Evolutionary conservation across 2,113 vertebrate genomes (phyloP), one percentile per base, ranked within the genome.

Genomic region (Salvelinus namaycush): DNA sequence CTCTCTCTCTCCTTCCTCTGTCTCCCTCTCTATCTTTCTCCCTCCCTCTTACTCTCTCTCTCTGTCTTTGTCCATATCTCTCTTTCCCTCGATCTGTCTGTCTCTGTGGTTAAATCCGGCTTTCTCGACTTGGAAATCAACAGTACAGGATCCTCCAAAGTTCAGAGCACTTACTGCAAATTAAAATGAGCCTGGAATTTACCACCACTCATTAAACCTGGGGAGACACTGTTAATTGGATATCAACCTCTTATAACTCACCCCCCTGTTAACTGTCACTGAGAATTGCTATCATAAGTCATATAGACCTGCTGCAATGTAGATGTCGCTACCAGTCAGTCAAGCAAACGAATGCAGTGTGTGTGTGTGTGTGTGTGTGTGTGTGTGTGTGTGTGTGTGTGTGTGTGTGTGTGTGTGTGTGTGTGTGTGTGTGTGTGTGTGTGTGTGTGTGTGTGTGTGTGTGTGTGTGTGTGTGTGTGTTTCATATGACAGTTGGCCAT

Each of bases 131-230:
- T 85, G 81, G 83, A 89, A 93, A 91, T 94, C 87, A 85, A 77
- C 81, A 76, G 87, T 85, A 94, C 87, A 93, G 92, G 87, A 88
- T 87, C 89, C 87, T 92, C 91, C 87, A 92, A 92, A 93, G 93
- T 93, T 94, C 94, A 93, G 86, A 93, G 90, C 82, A 87, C 83
- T 91, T 94, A 91, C 86, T 91, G 89, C 92, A 94, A 95, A 96
- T 95, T 96, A 95, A 95, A 95, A 93, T 92, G 91, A 92, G 70
- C 91, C 51, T 91, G 89, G 92, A 95, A 95, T 95, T 95, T 95
- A 96, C 94, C 92, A 91, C 92, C 90, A 81, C 88, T 94, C 93
- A 94, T 96, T 96, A 96, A 95, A 94, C 89, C 88, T 92, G 86
- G 89, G 92, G 93, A 93, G 93, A 90, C 90, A 84, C 84, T 92